Conservation (phyloP, 1,140 invertebrate species). For the Drosophila leontia region DNA sequence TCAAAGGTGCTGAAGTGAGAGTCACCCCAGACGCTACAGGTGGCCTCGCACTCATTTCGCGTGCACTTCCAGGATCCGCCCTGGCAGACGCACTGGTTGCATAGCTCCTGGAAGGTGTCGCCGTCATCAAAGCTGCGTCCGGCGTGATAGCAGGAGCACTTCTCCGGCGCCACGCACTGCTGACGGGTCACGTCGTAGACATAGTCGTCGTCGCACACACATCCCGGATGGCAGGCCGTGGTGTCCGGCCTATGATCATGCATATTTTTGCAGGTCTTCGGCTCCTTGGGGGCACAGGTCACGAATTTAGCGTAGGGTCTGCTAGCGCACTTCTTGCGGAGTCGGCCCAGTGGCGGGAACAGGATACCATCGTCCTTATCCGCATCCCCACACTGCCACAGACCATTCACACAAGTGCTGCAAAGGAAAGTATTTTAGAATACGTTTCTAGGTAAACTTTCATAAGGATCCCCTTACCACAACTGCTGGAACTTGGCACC, state of each 20-base stretch:
- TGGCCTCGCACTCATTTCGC: slow-evolving; percentile 87
- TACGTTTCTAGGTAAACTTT: background rate
- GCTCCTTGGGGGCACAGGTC: slow-evolving; percentile 90
- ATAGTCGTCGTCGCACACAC: slow-evolving; percentile 91
- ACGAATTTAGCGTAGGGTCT: slow-evolving; percentile 89
- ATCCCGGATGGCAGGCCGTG: slow-evolving; percentile 90
- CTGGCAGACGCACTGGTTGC: slow-evolving; percentile 91
- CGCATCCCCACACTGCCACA: slow-evolving; percentile 91
- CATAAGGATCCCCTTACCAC: slow-evolving; percentile 86
- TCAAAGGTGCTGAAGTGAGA: slow-evolving; percentile 96
- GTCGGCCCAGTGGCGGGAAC: slow-evolving; percentile 68
- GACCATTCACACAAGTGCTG: slow-evolving; percentile 89
- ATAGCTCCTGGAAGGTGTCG: slow-evolving; percentile 91
- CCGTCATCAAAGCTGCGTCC: slow-evolving; percentile 92
- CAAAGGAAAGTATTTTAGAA: background rate
- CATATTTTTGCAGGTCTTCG: slow-evolving; percentile 94
- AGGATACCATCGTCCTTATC: slow-evolving; percentile 54
- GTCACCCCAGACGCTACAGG: slow-evolving; percentile 93
- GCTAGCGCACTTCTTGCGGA: slow-evolving; percentile 87
- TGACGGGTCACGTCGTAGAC: slow-evolving; percentile 89
- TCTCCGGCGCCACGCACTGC: slow-evolving; percentile 88
- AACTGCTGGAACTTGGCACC: slow-evolving; percentile 86
- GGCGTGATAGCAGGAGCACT: slow-evolving; percentile 95
- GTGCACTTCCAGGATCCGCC: slow-evolving; percentile 90
- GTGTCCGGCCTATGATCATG: slow-evolving; percentile 86